These are phyloP conservation scores for Heliconius cydno DNA, from an alignment of 2,888 invertebrate species.

Conservation along the genomic window DNA sequence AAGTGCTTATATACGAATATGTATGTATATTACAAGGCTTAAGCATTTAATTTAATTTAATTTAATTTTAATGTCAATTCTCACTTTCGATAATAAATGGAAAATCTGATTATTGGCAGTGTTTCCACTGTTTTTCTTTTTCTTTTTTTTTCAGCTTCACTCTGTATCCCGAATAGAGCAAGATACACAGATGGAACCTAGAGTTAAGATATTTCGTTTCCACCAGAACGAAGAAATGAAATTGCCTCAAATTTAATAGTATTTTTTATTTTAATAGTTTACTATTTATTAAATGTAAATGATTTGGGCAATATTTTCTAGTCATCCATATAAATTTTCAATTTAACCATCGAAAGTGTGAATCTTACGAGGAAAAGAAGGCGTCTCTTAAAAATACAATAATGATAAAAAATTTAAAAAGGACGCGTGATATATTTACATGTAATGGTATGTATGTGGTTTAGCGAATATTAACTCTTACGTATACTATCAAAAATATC, in stretches of 20 bases:
- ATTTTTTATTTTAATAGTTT: not conserved
- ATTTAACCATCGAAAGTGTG: slow-evolving; percentile 7
- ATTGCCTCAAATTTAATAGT: too few relatives aligned
- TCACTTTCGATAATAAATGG: slow-evolving; percentile 1
- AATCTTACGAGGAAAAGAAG: slow-evolving; percentile 6
- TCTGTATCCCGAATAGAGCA: too few relatives aligned
- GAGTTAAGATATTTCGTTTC: too few relatives aligned
- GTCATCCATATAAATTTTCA: not conserved
- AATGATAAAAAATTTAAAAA: slow-evolving; percentile 48
- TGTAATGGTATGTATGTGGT: slow-evolving; percentile 44
- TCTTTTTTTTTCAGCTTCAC: too few relatives aligned
- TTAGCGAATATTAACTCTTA: slow-evolving; percentile 52
- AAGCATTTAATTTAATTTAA: not conserved
- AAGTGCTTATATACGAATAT: slow-evolving; percentile 8
- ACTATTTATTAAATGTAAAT: too few relatives aligned
- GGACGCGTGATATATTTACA: slow-evolving; percentile 58
- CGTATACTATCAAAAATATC: slow-evolving; percentile 67
- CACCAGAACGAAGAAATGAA: too few relatives aligned
- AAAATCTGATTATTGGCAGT: not conserved
- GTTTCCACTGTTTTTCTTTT: not conserved
- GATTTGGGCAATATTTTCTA: slow-evolving; percentile 2
- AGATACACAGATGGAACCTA: too few relatives aligned
- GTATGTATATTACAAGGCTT: slow-evolving; percentile 1
- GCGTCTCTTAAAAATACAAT: slow-evolving; percentile 7
- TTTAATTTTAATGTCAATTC: not conserved